These are phyloP conservation scores for Epinephelus coioides DNA, from an alignment of 2,797 vertebrate genomes.

Conservation along the genomic window DNA sequence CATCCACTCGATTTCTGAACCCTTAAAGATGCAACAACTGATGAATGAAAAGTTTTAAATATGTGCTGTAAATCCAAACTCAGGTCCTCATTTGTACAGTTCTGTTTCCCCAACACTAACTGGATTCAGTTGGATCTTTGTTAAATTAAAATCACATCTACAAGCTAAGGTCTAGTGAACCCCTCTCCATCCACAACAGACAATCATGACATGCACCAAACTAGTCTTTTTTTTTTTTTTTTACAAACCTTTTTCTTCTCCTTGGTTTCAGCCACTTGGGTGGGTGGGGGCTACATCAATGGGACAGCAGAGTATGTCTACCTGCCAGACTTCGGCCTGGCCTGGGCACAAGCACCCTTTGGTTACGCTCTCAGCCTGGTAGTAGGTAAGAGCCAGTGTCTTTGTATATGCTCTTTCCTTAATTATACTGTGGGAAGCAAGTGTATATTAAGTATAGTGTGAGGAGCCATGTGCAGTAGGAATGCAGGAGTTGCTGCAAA, in stretches of 20 bases:
- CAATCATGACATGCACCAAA: neutral
- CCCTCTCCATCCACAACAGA: too few species aligned
- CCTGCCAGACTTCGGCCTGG: constrained; percentile 92
- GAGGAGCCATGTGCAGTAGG: neutral
- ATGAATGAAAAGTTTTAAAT: too few species aligned
- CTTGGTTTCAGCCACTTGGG: constrained; percentile 93
- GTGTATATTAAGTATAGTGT: too few species aligned
- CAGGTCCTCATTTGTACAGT: too few species aligned
- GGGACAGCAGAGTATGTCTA: constrained; percentile 98
- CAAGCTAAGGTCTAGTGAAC: too few species aligned
- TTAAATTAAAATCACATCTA: too few species aligned
- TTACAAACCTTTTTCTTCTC: too few species aligned
- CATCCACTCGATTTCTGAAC: neutral
- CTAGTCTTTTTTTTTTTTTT: neutral
- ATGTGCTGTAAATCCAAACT: neutral
- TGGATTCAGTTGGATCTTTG: too few species aligned
- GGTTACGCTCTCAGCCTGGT: constrained; percentile 97
- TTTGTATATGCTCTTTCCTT: neutral
- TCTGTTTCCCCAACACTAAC: too few species aligned
- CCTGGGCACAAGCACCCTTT: constrained; percentile 98
- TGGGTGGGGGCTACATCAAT: constrained; percentile 98
- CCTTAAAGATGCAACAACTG: neutral
- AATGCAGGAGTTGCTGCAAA: neutral
- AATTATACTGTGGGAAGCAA: neutral
- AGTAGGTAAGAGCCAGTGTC: constrained; percentile 88